These are phyloP conservation scores for Drosophila nebulosa DNA, from an alignment of 1,140 invertebrate species.

Conservation along the genomic window DNA sequence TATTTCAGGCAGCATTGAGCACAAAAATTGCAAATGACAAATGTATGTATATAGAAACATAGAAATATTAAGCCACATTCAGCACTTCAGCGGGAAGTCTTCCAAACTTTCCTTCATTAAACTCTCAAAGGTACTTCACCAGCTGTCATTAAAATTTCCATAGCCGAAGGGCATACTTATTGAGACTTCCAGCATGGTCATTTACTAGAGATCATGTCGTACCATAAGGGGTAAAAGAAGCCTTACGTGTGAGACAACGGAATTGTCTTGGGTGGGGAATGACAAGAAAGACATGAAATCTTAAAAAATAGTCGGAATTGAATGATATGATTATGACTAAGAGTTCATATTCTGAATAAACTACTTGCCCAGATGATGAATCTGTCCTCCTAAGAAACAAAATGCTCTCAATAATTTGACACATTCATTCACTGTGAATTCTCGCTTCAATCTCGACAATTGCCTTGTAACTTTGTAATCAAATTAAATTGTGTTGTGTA, in stretches of 20 bases:
- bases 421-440: neutral
- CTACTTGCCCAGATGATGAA: too few relatives aligned
- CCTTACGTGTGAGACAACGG: neutral
- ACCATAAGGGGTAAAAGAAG: neutral
- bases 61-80: neutral
- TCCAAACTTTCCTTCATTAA: conserved; percentile 54
- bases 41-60: conserved; percentile 2
- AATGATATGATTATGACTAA: too few relatives aligned
- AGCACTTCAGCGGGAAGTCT: conserved; percentile 11
- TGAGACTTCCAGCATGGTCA: neutral
- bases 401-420: neutral
- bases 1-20: conserved; percentile 70
- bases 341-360: too few relatives aligned
- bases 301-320: too few relatives aligned
- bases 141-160: conserved; percentile 35
- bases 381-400: too few relatives aligned
- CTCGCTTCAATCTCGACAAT: conserved; percentile 10
- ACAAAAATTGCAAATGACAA: conserved; percentile 62
- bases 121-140: conserved; percentile 55
- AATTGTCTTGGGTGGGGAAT: too few relatives aligned
- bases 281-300: too few relatives aligned
- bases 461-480: conserved; percentile 51
- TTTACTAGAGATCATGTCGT: neutral
- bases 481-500: conserved; percentile 53
- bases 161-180: conserved; percentile 55